These are phyloP conservation scores for Callospermophilus lateralis DNA, from an alignment of 2,113 vertebrate species.

Conservation along the genomic window DNA sequence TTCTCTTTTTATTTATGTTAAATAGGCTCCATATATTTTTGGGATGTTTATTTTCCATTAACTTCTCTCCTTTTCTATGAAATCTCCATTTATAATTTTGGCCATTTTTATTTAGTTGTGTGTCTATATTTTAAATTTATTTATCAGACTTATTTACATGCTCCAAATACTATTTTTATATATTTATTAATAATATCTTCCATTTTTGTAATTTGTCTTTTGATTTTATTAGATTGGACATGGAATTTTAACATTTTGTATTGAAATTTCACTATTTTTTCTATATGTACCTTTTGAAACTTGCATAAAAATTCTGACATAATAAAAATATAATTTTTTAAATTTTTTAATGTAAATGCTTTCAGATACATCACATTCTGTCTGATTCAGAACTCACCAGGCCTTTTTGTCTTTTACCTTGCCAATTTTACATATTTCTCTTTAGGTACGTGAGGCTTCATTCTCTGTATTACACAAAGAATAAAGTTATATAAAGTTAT, in stretches of 20 bases:
- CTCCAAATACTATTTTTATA: neutral
- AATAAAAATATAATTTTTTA: neutral
- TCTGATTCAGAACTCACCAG: neutral
- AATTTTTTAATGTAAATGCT: conserved; percentile 8
- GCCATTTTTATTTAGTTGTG: neutral
- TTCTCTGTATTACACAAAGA: neutral
- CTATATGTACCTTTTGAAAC: neutral
- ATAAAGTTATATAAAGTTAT: conserved; percentile 26
- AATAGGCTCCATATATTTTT: neutral
- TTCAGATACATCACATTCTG: neutral
- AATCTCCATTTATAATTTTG: neutral
- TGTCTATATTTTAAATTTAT: neutral
- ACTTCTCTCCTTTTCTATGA: neutral
- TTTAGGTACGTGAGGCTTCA: neutral
- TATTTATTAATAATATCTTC: neutral
- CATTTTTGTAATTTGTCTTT: neutral
- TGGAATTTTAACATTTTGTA: neutral
- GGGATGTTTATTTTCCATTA: neutral
- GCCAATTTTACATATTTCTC: neutral
- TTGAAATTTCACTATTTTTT: too few species aligned
- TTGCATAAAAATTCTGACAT: neutral
- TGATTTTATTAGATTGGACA: neutral
- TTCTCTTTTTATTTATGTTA: neutral
- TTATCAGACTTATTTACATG: conserved; percentile 5
- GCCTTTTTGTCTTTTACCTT: neutral